Base-by-base conservation (phyloP, 2,113 vertebrate species). In the Prietella phreatophila region DNA sequence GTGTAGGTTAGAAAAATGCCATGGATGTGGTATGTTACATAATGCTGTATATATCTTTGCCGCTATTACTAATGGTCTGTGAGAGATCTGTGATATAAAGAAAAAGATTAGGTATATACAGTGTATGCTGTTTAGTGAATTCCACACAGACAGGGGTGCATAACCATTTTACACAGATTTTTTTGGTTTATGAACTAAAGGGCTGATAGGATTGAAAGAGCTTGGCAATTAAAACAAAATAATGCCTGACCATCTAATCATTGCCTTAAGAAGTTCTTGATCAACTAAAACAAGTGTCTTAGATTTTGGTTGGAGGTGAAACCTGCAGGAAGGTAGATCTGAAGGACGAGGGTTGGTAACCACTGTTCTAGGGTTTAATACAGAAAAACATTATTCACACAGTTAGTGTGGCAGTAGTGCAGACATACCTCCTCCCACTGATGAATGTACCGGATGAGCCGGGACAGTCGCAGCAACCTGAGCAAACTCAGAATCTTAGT, bases 401-500 rank as follows among this genome's bases (percentile, higher is more conserved):
- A 53, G 63, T 69, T 50, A 36, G 53, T 8, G 36, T 30, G 8
- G 2, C 27, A 60, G 30, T 17, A 50, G 25, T 58, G 10, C 96
- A 60, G 30, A 60, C 56, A 94, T 94, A 99, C 98, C 97, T 99
- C 98, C 92, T 99, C 98, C 98, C 98, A 99, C 93, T 99, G 98
- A 90, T 99, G 98, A 90, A 99, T 99, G 83, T 99, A 99, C 84
- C 98, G 96, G 83, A 99, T 99, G 92, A 99, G 98, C 63, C 98
- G 96, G 1, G 98, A 99, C 76, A 99, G 97, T 14, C 98, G 95
- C 84, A 99, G 93, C 36, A 99, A 96, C 6, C 98, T 95, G 90
- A 99, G 95, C 30, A 99, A 96, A 91, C 98, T 99, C 85, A 99
- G 97, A 93, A 99, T 99, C 94, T 99, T 99, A 22, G 98, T 99